A percentile compares a stretch with the other conserved stretches of the same genome.
These are phyloP conservation scores for human DNA, from an alignment of 2,113 vertebrate species.

Conservation along the genomic window GRCh38 chr9:41129001-41129500, in stretches of 20 bases:
- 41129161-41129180: background rate
- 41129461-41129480: background rate
- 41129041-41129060: background rate
- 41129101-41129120: background rate
- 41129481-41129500: background rate
- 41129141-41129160: background rate
- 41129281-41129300: background rate
- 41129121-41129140: background rate
- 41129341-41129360: background rate
- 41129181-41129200: background rate
- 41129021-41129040: background rate
- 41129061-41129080: background rate
- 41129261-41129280: conserved; percentile 4
- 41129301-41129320: background rate
- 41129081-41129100: background rate
- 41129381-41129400: background rate
- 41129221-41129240: background rate
- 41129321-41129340: background rate
- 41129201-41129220: background rate
- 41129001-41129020: background rate
- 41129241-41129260: background rate
- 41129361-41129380: background rate
- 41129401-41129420: background rate
- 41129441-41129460: background rate
- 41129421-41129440: background rate